Conservation (phyloP, 2,113 vertebrate genomes). For the Octodon degus region DNA sequence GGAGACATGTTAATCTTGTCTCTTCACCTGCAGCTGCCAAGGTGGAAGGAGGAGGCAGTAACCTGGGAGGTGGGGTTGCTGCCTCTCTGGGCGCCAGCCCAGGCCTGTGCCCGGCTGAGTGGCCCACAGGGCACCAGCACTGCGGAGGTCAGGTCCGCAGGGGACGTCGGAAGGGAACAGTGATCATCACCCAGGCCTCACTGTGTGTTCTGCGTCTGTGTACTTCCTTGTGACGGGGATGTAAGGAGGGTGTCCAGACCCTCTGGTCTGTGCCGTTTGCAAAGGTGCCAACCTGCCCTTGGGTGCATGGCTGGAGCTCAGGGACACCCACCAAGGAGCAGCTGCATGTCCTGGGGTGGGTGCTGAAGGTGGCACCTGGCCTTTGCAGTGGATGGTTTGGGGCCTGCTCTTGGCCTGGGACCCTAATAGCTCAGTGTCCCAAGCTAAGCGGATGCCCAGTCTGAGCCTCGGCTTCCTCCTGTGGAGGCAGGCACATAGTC, state of each 20-base stretch:
- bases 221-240: fast-evolving
- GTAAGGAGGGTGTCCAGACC: fast-evolving
- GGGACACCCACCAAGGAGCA: neutral
- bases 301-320: fast-evolving
- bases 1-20: neutral
- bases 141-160: fast-evolving
- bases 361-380: no score
- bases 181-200: fast-evolving
- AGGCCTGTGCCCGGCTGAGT: neutral
- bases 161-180: fast-evolving
- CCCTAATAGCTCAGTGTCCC: fast-evolving
- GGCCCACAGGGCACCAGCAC: neutral
- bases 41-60: neutral
- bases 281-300: fast-evolving
- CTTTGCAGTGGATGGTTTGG: neutral
- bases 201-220: fast-evolving
- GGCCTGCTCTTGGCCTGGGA: neutral
- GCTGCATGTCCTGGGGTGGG: neutral
- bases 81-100: neutral
- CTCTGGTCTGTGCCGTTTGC: fast-evolving
- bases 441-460: neutral
- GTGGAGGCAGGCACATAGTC: no score
- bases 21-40: conserved; percentile 1
- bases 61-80: neutral
- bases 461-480: neutral